Conservation (phyloP, 2,888 invertebrate genomes). For the Tribolium freemani region DNA sequence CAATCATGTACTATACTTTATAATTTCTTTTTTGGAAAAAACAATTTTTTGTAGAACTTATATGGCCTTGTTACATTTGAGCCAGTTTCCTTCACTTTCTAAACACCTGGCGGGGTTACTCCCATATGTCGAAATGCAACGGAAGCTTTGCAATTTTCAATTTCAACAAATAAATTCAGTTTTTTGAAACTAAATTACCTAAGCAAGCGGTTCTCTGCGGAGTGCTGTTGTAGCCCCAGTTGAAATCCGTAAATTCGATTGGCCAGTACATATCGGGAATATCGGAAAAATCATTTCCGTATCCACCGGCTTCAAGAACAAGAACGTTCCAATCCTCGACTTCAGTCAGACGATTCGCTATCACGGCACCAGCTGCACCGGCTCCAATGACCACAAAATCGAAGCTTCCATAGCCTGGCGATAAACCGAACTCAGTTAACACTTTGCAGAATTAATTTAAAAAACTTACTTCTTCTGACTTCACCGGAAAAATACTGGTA, state of each 20-base stretch:
- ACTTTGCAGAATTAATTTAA: background rate
- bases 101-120: background rate
- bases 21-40: background rate
- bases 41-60: background rate
- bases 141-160: background rate
- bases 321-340: slow-evolving; percentile 2
- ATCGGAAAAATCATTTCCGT: slow-evolving; percentile 3
- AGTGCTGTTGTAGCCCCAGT: slow-evolving; percentile 15
- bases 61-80: background rate
- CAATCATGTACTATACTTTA: background rate
- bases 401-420: slow-evolving; percentile 25
- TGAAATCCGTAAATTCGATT: background rate
- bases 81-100: background rate
- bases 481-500: background rate
- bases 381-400: slow-evolving; percentile 48
- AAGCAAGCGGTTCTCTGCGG: slow-evolving; percentile 11
- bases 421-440: background rate
- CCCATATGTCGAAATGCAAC: background rate
- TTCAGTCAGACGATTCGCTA: slow-evolving; percentile 43
- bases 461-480: background rate
- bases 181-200: background rate
- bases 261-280: slow-evolving; percentile 2
- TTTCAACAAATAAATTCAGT: background rate
- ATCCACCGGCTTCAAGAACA: slow-evolving; percentile 13
- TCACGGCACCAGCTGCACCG: slow-evolving; percentile 45